Evolutionary conservation across 2,797 vertebrate genomes (phyloP).

Genomic region (Poeciliopsis infans): DNA sequence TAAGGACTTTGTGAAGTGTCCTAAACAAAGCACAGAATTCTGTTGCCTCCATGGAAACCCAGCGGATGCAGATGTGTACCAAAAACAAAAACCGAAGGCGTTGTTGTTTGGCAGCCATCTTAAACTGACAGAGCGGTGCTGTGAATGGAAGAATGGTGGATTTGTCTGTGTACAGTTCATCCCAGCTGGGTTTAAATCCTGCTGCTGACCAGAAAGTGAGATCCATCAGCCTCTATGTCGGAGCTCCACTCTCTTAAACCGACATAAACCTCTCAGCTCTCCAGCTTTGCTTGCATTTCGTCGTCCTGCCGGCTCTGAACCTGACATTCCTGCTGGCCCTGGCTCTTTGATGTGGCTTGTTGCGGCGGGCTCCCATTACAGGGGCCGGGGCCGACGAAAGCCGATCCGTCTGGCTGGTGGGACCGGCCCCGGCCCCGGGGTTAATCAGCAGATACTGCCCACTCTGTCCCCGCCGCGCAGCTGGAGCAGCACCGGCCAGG

Average conservation of each 20-base stretch:
- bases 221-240: constrained; percentile 18
- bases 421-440: constrained; percentile 83
- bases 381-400: constrained; percentile 83
- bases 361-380: constrained; percentile 87
- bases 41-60: constrained; percentile 30
- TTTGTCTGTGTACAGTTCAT: constrained; percentile 37
- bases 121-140: constrained; percentile 72
- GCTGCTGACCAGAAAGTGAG: constrained; percentile 61
- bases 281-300: constrained; percentile 45
- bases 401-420: constrained; percentile 83
- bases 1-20: constrained; percentile 36
- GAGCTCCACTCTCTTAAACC: constrained; percentile 27
- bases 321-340: constrained; percentile 88
- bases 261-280: constrained; percentile 50
- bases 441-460: constrained; percentile 86
- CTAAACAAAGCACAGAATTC: constrained; percentile 33
- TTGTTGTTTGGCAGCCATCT: constrained; percentile 71
- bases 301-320: constrained; percentile 80
- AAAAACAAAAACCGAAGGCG: constrained; percentile 63
- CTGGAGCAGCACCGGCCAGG: constrained; percentile 79
- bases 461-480: constrained; percentile 82
- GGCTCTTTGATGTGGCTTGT: constrained; percentile 86
- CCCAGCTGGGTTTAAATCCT: constrained; percentile 54
- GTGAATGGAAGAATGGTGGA: constrained; percentile 58
- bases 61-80: constrained; percentile 53